These are phyloP conservation scores for Mellilla xanthometata DNA, from an alignment of 2,888 invertebrate species.

Conservation along the genomic window DNA sequence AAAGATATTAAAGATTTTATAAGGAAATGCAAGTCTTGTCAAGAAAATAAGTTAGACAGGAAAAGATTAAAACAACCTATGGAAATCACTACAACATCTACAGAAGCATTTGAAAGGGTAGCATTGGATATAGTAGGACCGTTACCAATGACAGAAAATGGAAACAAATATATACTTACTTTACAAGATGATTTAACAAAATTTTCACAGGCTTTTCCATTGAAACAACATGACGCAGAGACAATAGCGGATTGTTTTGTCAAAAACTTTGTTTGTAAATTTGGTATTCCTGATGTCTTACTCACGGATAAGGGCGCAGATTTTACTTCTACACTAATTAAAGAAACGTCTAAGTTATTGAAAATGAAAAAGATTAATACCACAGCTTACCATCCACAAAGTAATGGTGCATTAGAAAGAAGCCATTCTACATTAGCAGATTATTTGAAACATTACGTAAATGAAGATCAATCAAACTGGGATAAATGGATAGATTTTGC, in stretches of 20 bases:
- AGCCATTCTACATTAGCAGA: neutral
- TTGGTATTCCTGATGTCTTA: neutral
- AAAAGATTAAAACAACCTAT: neutral
- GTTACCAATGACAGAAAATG: neutral
- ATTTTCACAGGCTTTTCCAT: neutral
- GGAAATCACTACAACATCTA: neutral
- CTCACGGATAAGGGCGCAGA: neutral
- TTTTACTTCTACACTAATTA: neutral
- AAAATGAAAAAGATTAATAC: neutral
- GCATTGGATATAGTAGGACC: neutral
- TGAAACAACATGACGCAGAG: neutral
- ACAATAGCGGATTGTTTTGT: neutral
- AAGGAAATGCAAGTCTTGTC: neutral
- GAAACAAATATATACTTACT: neutral
- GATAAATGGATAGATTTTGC: constrained; percentile 23
- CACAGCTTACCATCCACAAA: neutral
- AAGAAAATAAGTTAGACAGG: neutral
- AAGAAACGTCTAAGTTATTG: neutral
- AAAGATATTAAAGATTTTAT: neutral
- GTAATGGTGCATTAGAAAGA: neutral
- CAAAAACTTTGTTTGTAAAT: neutral
- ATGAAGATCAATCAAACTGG: constrained; percentile 42
- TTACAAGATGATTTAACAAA: neutral
- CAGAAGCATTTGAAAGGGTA: neutral
- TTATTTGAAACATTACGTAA: constrained; percentile 39